Evolutionary conservation across 2,888 invertebrate genomes (phyloP), one percentile per base, ranked within the genome.

Genomic region (Aethes cnicana): DNA sequence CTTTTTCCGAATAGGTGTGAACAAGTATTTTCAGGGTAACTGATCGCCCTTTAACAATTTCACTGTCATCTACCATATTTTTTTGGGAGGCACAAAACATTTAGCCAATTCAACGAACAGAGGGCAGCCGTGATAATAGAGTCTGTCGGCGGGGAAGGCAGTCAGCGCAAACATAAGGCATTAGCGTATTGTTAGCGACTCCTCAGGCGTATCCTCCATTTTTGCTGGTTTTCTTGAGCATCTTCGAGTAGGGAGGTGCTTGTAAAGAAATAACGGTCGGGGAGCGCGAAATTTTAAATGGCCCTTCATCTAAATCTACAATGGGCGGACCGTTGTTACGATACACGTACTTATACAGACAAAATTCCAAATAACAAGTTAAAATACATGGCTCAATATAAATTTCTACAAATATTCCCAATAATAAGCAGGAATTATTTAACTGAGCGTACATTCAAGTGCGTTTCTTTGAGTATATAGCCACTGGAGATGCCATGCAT

Each of bases 1-100:
- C 58, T 67, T 67, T n/a, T n/a, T n/a, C n/a, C n/a, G n/a, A n/a
- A n/a, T 61, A 62, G 64, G 65, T 81, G 77, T 74, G 77, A 78
- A 72, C 74, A 74, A 72, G 67, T 70, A 65, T 78, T 74, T 83
- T 70, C 68, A 80, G 80, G 81, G 84, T 80, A 86, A 87, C 77
- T 81, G 81, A 87, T 87, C 85, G 86, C 86, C 85, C 87, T 84
- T 83, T 78, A 81, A 86, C 84, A 86, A 85, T 88, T 86, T 87
- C 83, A 80, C 80, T 80, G 83, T 86, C 85, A 84, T 87, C 84
- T 83, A 74, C 74, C 84, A 84, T 84, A 83, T 88, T 87, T 86
- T n/a, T 87, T 86, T 84, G 80, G 78, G 74, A 68, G 72, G 76
- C 78, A 84, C 84, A 87, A 87, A 85, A 84, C 83, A 86, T 87